These are phyloP conservation scores for Leucoraja ocellata DNA, from an alignment of 2,797 vertebrate genomes.

Conservation along the genomic window DNA sequence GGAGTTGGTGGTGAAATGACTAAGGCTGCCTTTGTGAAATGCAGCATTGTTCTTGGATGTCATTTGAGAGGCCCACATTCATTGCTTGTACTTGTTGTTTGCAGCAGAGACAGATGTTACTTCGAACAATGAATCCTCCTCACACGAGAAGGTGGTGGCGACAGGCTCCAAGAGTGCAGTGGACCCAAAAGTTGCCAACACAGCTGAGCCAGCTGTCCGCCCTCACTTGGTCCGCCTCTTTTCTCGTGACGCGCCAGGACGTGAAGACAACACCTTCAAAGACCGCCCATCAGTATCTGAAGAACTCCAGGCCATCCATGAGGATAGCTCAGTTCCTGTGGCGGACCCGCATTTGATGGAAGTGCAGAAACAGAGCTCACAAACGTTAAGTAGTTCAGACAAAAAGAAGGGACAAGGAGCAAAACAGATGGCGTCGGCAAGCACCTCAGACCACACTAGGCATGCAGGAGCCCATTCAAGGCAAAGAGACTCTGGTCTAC, in stretches of 20 bases:
- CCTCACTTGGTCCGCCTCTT: conserved; percentile 99
- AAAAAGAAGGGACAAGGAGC: conserved; percentile 56
- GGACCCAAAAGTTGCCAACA: conserved; percentile 74
- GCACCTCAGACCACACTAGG: conserved; percentile 77
- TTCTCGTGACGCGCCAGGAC: conserved; percentile 97
- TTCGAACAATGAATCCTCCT: conserved; percentile 89
- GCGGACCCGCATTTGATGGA: conserved; percentile 78
- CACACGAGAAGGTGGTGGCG: conserved; percentile 78
- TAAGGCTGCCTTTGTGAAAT: conserved; percentile 47
- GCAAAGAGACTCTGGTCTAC: conserved; percentile 83
- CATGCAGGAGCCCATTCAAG: conserved; percentile 60
- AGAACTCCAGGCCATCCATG: conserved; percentile 95
- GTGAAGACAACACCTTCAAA: conserved; percentile 99
- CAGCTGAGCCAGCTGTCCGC: conserved; percentile 81
- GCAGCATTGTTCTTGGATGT: conserved; percentile 64
- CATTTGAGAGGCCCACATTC: conserved; percentile 73
- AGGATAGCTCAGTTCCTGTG: conserved; percentile 77
- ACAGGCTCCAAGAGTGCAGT: conserved; percentile 84
- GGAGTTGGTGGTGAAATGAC: not conserved
- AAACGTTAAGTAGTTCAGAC: conserved; percentile 41
- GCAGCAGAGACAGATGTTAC: conserved; percentile 91
- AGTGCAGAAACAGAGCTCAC: conserved; percentile 77
- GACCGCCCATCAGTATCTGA: conserved; percentile 95
- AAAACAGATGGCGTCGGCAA: conserved; percentile 81
- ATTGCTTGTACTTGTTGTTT: conserved; percentile 88